Base-by-base conservation (phyloP, 2,888 invertebrate genomes). In the Mythimna lalbum region DNA sequence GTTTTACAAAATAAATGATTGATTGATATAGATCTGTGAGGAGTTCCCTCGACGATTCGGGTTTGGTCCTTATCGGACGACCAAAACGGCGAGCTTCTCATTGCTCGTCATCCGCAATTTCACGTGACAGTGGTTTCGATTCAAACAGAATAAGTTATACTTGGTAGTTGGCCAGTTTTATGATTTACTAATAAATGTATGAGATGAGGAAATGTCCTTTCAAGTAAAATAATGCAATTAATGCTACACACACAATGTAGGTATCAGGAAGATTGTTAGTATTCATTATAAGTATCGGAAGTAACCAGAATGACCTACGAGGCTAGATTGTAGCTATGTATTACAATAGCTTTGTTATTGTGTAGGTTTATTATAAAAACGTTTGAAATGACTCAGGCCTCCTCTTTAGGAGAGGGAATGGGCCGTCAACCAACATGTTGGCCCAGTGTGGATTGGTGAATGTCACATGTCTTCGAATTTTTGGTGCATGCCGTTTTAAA, bases 261-360 rank as follows among this genome's bases (percentile, higher is more conserved):
- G n/a, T n/a, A 69, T 56, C 73, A 70, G 85, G 80, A 80, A 82
- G 56, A 19, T n/a, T 62, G 80, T 84, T 82, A 78, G 78, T 82
- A 84, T 84, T 76, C 78, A 52, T 1, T 63, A 53, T 70, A 61
- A 63, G 49, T 72, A 49, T 63, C 72, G 75, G 85, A 80, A 82
- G 70, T 50, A 63, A 60, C 59, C 63, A 55, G 55, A 62, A 47
- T 50, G 77, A 69, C 71, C 61, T 71, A n/a, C 17, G 49, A 57
- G 63, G 21, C 60, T 62, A 62, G 62, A 57, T 81, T 64, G 36
- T 49, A n/a, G 33, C 7, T 36, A 27, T 27, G 27, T 27, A 14
- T 39, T 14, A 64, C 56, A 69, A 71, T 64, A 52, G 17, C 61
- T 66, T 63, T 55, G 39, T 62, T 10, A 23, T 52, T 39, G n/a